phyloP scores from a whole-genome alignment of 2,113 vertebrate genomes.

The Psettodes erumei region DNA sequence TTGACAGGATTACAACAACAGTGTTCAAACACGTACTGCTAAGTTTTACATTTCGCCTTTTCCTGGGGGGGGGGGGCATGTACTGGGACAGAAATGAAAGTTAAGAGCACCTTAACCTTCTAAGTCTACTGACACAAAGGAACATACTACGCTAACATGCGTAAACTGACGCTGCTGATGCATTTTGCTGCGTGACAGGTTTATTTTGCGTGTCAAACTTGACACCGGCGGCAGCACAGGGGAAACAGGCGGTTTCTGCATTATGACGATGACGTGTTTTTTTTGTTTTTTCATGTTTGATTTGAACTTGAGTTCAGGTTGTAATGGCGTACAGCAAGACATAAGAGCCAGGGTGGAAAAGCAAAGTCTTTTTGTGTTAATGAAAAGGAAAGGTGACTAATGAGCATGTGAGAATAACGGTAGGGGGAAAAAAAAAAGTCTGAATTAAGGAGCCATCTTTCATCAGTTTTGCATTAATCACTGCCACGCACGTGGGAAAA shows the following conservation, averaged over 20 bases:
- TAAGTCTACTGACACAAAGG: neutral
- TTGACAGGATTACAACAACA: neutral
- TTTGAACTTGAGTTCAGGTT: slow-evolving; percentile 4
- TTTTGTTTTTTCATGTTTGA: too few species aligned
- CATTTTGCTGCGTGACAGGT: too few species aligned
- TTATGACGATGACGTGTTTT: too few species aligned
- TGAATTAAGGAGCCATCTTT: slow-evolving; percentile 38
- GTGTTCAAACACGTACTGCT: neutral
- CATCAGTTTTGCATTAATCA: slow-evolving; percentile 19
- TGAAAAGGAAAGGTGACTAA: slow-evolving; percentile 23
- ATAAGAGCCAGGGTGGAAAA: neutral
- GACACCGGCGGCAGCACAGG: neutral
- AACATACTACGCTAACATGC: neutral
- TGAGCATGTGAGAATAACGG: neutral
- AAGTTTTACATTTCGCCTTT: neutral
- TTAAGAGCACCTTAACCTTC: neutral
- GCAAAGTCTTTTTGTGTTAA: slow-evolving; percentile 10
- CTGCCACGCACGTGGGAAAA: neutral
- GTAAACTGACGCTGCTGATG: neutral
- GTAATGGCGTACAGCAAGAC: slow-evolving; percentile 6
- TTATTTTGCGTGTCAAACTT: too few species aligned
- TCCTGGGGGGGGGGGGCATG: neutral
- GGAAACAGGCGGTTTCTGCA: neutral
- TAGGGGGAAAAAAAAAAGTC: slow-evolving; percentile 21
- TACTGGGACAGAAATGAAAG: neutral